Percentiles rank a stretch among this genome's conserved stretches.
Conservation (phyloP, 2,113 vertebrate species). For the Thermophis baileyi region DNA sequence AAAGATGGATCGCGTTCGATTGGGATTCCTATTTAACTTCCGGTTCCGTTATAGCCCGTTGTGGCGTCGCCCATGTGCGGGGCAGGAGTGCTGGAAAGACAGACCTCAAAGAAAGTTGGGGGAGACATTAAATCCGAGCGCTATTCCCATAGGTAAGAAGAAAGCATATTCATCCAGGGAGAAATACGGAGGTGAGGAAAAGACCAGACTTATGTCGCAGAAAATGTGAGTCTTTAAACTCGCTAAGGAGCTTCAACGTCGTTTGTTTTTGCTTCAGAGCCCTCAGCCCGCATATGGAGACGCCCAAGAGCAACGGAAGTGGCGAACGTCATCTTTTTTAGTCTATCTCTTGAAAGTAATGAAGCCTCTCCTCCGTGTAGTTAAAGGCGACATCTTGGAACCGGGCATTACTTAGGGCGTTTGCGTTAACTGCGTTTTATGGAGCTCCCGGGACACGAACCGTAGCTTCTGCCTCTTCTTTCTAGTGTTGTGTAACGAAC, state of each 20-base stretch:
- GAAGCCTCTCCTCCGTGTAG: accelerated
- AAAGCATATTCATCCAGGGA: neutral
- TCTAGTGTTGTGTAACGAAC: neutral
- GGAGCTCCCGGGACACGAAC: neutral
- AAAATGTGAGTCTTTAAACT: neutral
- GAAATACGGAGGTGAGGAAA: neutral
- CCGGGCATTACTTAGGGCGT: neutral
- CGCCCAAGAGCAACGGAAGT: neutral
- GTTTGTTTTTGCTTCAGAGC: no score
- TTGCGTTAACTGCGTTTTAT: neutral
- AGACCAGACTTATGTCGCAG: neutral
- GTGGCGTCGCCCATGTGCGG: neutral
- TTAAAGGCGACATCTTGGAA: neutral
- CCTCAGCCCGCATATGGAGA: neutral
- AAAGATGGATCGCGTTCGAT: accelerated
- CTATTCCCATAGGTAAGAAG: neutral
- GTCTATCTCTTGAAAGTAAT: accelerated
- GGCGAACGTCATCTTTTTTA: neutral
- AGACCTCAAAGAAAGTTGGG: neutral
- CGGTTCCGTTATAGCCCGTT: neutral
- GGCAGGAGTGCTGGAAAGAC: neutral
- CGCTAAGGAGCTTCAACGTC: neutral
- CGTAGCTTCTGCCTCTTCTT: accelerated
- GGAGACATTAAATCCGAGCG: no score
- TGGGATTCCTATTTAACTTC: neutral